These are phyloP conservation scores for Mesaphorura yosii DNA, from an alignment of 1,140 invertebrate species.

Conservation along the genomic window DNA sequence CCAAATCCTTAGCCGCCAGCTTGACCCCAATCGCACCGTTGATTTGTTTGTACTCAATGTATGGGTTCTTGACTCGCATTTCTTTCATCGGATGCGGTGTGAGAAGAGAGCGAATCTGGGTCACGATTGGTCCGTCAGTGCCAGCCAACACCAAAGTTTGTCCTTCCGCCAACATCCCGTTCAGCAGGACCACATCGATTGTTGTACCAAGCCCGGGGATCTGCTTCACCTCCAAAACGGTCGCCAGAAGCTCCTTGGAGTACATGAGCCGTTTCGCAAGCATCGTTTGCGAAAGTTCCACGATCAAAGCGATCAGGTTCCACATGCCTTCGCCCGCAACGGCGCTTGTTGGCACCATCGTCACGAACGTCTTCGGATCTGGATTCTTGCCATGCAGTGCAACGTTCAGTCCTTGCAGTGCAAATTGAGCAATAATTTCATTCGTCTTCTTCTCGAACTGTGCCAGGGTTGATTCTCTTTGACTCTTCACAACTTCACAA, in stretches of 20 bases:
- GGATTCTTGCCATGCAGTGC: slow-evolving; percentile 92
- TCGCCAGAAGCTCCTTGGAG: slow-evolving; percentile 82
- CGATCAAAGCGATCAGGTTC: slow-evolving; percentile 85
- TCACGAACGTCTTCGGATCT: slow-evolving; percentile 82
- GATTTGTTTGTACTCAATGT: slow-evolving; percentile 89
- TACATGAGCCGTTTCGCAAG: slow-evolving; percentile 83
- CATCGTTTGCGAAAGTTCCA: slow-evolving; percentile 80
- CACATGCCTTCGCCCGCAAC: slow-evolving; percentile 97
- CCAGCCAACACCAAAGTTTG: slow-evolving; percentile 92
- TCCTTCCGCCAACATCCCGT: slow-evolving; percentile 81
- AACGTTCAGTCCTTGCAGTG: slow-evolving; percentile 90
- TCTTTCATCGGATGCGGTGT: slow-evolving; percentile 98
- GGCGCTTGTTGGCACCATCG: slow-evolving; percentile 94
- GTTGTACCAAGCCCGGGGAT: slow-evolving; percentile 95
- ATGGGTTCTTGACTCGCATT: slow-evolving; percentile 91
- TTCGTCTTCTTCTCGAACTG: slow-evolving; percentile 89
- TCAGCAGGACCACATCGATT: slow-evolving; percentile 96
- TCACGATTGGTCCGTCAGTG: slow-evolving; percentile 95
- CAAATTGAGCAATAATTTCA: slow-evolving; percentile 83
- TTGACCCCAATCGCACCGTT: slow-evolving; percentile 96
- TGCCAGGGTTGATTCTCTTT: slow-evolving; percentile 73
- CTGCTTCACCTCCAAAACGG: slow-evolving; percentile 97
- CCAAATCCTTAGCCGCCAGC: slow-evolving; percentile 92
- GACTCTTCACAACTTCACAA: slow-evolving; percentile 72
- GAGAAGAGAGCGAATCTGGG: slow-evolving; percentile 88